Evolutionary conservation across 2,888 invertebrate genomes (phyloP).

Genomic region (Eupithecia vulgata): DNA sequence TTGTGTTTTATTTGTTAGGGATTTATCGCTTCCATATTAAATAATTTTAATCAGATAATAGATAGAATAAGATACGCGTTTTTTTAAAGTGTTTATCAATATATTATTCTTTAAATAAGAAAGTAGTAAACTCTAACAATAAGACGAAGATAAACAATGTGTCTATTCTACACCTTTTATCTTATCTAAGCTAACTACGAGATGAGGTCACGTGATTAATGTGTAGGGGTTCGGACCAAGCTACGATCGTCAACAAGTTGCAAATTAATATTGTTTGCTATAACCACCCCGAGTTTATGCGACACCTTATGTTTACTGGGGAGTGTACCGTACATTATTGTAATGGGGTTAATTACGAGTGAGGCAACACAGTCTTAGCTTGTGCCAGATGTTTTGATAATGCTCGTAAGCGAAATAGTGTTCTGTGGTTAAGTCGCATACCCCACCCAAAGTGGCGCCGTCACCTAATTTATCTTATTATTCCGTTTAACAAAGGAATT

Average conservation of each 20-base stretch:
- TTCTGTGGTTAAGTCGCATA: too few species aligned
- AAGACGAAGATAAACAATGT: not conserved
- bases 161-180: conserved; percentile 40
- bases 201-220: conserved; percentile 81
- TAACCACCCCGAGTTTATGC: conserved; percentile 57
- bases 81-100: not conserved
- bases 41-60: not conserved
- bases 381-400: conserved; percentile 8
- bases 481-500: too few species aligned
- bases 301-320: conserved; percentile 49
- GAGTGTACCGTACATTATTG: conserved; percentile 41
- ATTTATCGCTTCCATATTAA: too few species aligned
- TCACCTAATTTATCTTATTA: too few species aligned
- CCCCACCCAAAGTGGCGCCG: too few species aligned
- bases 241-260: conserved; percentile 82
- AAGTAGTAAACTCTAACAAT: not conserved
- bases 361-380: conserved; percentile 11
- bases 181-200: conserved; percentile 52
- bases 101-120: not conserved
- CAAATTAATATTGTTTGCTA: conserved; percentile 76
- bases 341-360: conserved; percentile 38
- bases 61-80: not conserved
- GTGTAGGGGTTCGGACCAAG: conserved; percentile 70
- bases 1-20: too few species aligned
- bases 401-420: conserved; percentile 1